A percentile compares a stretch with the other conserved stretches of the same genome.
phyloP scores from a whole-genome alignment of 2,888 invertebrate genomes.

The Trachelus iudaicus region DNA sequence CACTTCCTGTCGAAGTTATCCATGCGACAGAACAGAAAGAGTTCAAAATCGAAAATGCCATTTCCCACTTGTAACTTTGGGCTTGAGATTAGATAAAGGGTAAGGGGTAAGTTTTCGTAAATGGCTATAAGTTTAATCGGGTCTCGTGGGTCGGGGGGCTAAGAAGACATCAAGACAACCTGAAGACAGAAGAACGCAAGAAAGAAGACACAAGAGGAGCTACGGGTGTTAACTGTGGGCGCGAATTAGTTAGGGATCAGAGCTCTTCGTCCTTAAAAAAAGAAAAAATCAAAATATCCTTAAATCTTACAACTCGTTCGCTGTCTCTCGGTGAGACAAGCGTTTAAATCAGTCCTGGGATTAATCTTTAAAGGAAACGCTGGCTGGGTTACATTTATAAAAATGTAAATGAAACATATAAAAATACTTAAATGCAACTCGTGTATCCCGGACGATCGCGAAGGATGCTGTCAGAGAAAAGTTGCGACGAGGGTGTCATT shows the following conservation, averaged over 20 bases:
- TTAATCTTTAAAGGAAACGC: no score
- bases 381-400: no score
- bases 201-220: constrained; percentile 65
- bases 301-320: not conserved
- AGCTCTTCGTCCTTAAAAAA: constrained; percentile 26
- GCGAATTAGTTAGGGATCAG: constrained; percentile 31
- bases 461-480: constrained; percentile 7
- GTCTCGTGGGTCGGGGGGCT: constrained; percentile 18
- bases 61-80: not conserved
- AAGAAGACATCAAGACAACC: constrained; percentile 65
- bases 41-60: not conserved
- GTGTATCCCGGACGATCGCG: constrained; percentile 12
- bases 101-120: constrained; percentile 2
- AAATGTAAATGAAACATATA: no score
- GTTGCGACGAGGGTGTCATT: no score
- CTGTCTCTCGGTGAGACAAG: no score
- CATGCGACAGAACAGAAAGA: not conserved
- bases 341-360: no score
- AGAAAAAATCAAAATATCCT: constrained; percentile 9
- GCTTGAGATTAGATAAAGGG: not conserved
- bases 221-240: constrained; percentile 10
- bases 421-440: constrained; percentile 7
- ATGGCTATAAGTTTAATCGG: not conserved
- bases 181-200: constrained; percentile 66
- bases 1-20: not conserved